Base-by-base conservation (phyloP, 2,888 invertebrate genomes). In the Volucella inanis region DNA sequence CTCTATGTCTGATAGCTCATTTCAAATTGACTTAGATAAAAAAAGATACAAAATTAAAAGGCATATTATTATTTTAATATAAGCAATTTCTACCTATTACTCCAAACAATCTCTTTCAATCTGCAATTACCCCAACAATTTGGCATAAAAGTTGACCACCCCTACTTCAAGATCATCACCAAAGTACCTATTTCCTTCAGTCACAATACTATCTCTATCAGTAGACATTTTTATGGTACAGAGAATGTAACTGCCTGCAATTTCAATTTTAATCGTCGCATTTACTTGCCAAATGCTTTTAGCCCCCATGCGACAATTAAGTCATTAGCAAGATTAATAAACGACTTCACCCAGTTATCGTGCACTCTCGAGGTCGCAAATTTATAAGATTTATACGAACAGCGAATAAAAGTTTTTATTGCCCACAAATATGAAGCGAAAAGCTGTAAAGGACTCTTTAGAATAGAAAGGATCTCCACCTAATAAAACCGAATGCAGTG, bases 301-400 rank as follows among this genome's bases (percentile, higher is more conserved):
- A 61, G 11, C 71, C 18, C n/a, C 57, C 68, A 57, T 38, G 61
- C 57, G 41, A 61, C 75, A 75, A 79, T 84, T 76, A 84, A 84
- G 80, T 84, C 79, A 84, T 84, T 84, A 84, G 80, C 71, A 54
- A 65, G 84, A 84, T 84, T 79, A 80, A 84, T 67, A 80, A 79
- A 84, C 55, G 75, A 65, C 74, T 67, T 75, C 57, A 55, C 12
- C 64, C 71, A 55, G 31, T 54, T 54, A 57, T 45, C 39, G 52
- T 52, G 57, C 50, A 10, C 67, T 62, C 55, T 54, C 41, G 39
- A 31, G 55, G 43, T 55, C 52, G 65, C 47, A 67, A 79, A 76
- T 61, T 84, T 84, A 80, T 80, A 76, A 61, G 31, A 70, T 39
- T 45, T 54, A 45, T 31, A 47, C 41, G 59, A 43, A 71, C 57